Conservation (phyloP, 2,113 vertebrate species). For the Halichoerus grypus region DNA sequence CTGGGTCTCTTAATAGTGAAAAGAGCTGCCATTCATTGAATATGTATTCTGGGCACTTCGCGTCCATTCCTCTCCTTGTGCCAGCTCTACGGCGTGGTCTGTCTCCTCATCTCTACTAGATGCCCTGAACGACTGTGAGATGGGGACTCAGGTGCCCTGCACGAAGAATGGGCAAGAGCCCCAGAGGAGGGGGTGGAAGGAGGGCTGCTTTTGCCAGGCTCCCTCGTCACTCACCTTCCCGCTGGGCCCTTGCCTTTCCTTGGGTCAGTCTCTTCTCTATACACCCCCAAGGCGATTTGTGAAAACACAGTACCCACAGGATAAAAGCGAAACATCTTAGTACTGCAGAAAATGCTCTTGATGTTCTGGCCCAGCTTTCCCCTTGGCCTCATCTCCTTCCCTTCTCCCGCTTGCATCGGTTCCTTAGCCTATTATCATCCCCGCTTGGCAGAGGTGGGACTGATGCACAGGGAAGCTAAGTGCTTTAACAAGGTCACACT, state of each 20-base stretch:
- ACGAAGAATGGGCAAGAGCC: background rate
- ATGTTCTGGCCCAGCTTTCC: too few species aligned
- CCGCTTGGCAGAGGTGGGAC: background rate
- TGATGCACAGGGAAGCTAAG: background rate
- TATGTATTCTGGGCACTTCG: background rate
- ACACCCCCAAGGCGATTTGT: background rate
- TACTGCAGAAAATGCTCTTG: background rate
- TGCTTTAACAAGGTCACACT: background rate
- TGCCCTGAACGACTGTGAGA: background rate
- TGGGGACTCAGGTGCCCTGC: background rate
- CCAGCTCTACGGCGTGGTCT: background rate
- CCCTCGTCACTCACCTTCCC: background rate
- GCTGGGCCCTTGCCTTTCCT: background rate
- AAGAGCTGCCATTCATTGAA: background rate
- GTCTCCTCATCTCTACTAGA: background rate
- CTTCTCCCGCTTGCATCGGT: background rate
- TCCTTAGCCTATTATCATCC: background rate
- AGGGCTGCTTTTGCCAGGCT: background rate
- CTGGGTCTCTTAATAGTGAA: background rate
- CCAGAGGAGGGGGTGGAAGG: background rate
- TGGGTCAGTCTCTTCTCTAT: background rate
- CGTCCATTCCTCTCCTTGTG: background rate
- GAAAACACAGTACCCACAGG: background rate
- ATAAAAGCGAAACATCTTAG: background rate
- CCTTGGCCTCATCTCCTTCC: background rate